phyloP scores from a whole-genome alignment of 1,140 invertebrate genomes.

The Hypsibius dujardini region DNA sequence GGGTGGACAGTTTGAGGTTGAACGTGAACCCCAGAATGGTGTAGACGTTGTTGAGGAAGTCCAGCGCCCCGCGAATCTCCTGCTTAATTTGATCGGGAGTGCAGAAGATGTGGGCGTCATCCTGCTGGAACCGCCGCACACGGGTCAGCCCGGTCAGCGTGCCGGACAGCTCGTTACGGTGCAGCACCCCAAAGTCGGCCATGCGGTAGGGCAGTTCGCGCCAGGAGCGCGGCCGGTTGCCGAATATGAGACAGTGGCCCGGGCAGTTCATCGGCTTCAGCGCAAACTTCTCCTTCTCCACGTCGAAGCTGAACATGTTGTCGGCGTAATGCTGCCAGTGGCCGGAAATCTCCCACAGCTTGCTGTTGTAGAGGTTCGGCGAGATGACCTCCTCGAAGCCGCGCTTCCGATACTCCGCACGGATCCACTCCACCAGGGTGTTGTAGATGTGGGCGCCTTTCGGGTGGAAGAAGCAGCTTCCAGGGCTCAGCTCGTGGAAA shows the following conservation, averaged over 20 bases:
- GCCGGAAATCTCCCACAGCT: conserved; percentile 91
- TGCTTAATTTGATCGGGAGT: conserved; percentile 59
- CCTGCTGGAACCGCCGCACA: conserved; percentile 90
- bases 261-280: conserved; percentile 99
- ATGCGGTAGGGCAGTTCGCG: conserved; percentile 77
- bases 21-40: conserved; percentile 85
- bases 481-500: conserved; percentile 93
- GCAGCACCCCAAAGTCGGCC: conserved; percentile 93
- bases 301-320: conserved; percentile 91
- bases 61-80: conserved; percentile 64
- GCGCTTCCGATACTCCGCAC: conserved; percentile 68
- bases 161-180: conserved; percentile 87
- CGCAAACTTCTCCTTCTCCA: conserved; percentile 92
- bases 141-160: conserved; percentile 83
- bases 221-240: conserved; percentile 69
- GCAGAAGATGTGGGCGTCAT: conserved; percentile 98
- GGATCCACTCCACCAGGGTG: conserved; percentile 68
- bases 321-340: conserved; percentile 96
- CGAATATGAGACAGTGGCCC: conserved; percentile 85
- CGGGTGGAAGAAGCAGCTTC: conserved; percentile 94
- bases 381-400: conserved; percentile 92
- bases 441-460: conserved; percentile 94
- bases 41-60: conserved; percentile 75
- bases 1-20: conserved; percentile 70
- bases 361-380: conserved; percentile 91